phyloP scores from a whole-genome alignment of 2,888 invertebrate species.

The Pandemis cinnamomeana region DNA sequence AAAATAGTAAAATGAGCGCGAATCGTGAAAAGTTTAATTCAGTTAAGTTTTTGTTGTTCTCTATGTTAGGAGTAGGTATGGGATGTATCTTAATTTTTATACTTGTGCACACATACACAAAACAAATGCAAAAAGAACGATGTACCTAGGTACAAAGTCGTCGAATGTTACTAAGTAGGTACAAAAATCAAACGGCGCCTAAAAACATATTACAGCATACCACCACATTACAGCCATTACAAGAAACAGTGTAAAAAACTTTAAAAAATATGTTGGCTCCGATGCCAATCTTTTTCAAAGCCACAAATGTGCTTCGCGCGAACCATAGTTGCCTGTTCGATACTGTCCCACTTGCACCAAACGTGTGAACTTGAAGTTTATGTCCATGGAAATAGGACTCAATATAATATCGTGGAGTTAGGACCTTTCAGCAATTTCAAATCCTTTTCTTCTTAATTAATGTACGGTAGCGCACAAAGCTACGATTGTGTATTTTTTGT shows the following conservation, averaged over 20 bases:
- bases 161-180: no score
- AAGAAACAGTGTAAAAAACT: constrained; percentile 8
- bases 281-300: constrained; percentile 60
- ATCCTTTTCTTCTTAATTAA: constrained; percentile 76
- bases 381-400: constrained; percentile 47
- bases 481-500: constrained; percentile 75
- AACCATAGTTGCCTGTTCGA: constrained; percentile 55
- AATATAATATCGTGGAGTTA: constrained; percentile 50
- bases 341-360: constrained; percentile 46
- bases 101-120: no score
- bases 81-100: no score
- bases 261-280: constrained; percentile 54
- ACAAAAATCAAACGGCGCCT: not conserved
- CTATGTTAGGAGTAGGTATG: no score
- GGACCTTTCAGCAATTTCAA: constrained; percentile 57
- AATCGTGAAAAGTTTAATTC: no score
- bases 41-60: no score
- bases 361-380: constrained; percentile 50
- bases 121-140: no score
- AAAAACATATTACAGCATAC: not conserved
- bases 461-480: constrained; percentile 77
- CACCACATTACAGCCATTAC: not conserved
- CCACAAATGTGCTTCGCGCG: constrained; percentile 62
- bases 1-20: no score
- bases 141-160: no score